These are phyloP conservation scores for Nemapogon koenigi DNA, from an alignment of 2,888 invertebrate species.

Conservation along the genomic window DNA sequence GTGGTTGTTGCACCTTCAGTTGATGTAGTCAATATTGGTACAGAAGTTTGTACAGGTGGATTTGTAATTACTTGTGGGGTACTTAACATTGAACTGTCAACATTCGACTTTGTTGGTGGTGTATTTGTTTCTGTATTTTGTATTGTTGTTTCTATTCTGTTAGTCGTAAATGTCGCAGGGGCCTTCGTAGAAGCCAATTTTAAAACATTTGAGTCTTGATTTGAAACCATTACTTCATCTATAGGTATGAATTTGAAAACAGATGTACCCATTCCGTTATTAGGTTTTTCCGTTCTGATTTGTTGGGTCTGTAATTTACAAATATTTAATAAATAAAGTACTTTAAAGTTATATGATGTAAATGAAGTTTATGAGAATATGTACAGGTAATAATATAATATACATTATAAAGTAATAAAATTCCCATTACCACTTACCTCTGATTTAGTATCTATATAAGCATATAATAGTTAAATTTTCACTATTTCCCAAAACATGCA, in stretches of 20 bases:
- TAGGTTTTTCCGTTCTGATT: slow-evolving; percentile 58
- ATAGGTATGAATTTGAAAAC: slow-evolving; percentile 58
- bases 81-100: slow-evolving; percentile 17
- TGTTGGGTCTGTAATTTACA: slow-evolving; percentile 63
- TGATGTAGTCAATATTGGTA: slow-evolving; percentile 19
- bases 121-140: slow-evolving; percentile 43
- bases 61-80: slow-evolving; percentile 24
- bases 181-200: slow-evolving; percentile 44
- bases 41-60: slow-evolving; percentile 23
- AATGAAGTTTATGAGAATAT: too few species aligned
- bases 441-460: too few species aligned
- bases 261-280: slow-evolving; percentile 38
- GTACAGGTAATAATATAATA: too few species aligned
- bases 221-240: slow-evolving; percentile 43
- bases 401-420: too few species aligned
- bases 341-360: too few species aligned
- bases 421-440: too few species aligned
- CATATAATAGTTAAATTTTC: too few species aligned
- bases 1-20: slow-evolving; percentile 26
- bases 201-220: slow-evolving; percentile 47
- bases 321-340: too few species aligned
- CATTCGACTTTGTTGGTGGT: slow-evolving; percentile 27
- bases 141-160: slow-evolving; percentile 23
- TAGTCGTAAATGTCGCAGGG: slow-evolving; percentile 25
- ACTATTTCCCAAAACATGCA: too few species aligned